Percentiles rank a stretch among this genome's conserved stretches.
Evolutionary conservation across 2,888 invertebrate species (phyloP).

Genomic region (Rotaria socialis): DNA sequence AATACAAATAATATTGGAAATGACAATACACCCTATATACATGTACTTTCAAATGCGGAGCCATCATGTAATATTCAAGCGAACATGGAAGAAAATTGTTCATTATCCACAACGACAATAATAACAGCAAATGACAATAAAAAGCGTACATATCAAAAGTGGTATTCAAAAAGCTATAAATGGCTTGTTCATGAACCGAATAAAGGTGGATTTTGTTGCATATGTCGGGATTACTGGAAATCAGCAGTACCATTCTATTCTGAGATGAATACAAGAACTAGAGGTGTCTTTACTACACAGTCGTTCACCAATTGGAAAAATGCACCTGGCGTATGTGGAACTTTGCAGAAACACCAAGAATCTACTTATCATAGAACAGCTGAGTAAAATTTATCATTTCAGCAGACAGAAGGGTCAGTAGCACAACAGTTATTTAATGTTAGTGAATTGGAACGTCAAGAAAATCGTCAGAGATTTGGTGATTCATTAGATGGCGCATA

Average conservation of each 20-base stretch:
- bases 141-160: constrained; percentile 11
- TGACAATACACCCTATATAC: background rate
- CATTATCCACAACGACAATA: background rate
- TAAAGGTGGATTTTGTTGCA: background rate
- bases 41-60: background rate
- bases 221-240: background rate
- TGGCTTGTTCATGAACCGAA: background rate
- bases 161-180: background rate
- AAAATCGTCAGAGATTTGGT: background rate
- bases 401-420: background rate
- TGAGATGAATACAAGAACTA: constrained; percentile 10
- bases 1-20: background rate
- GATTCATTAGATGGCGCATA: background rate
- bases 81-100: background rate
- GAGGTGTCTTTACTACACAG: background rate
- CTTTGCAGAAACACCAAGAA: constrained; percentile 11
- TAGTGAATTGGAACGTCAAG: constrained; percentile 7
- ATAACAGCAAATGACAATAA: background rate
- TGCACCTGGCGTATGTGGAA: background rate
- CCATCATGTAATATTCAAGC: background rate
- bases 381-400: background rate
- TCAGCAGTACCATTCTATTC: background rate
- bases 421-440: background rate
- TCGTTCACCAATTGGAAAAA: background rate
- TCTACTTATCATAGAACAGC: background rate